Evolutionary conservation across 2,888 invertebrate species (phyloP).

Genomic region (Psococerastis gibbosa): DNA sequence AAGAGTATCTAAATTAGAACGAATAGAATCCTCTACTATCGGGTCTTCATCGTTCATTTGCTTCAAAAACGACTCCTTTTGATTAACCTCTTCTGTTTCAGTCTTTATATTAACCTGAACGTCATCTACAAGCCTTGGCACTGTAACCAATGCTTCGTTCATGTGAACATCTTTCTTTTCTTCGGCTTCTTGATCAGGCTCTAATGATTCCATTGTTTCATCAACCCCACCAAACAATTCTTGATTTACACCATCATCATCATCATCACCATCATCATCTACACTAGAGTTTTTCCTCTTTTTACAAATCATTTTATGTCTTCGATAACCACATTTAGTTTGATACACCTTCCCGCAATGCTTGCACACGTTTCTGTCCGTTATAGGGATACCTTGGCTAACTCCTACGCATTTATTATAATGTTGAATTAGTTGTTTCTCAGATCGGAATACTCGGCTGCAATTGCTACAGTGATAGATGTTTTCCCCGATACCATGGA

Average conservation of each 20-base stretch:
- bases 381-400: background rate
- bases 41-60: background rate
- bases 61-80: no score
- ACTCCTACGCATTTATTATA: background rate
- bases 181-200: background rate
- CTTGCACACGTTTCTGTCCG: background rate
- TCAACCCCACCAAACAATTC: no score
- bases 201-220: background rate
- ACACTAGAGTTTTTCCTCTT: background rate
- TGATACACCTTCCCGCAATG: slow-evolving; percentile 1
- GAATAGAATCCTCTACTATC: background rate
- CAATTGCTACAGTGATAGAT: slow-evolving; percentile 2
- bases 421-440: background rate
- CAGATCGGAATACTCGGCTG: background rate
- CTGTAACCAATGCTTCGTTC: background rate
- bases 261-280: background rate
- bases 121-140: no score
- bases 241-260: background rate
- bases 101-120: no score
- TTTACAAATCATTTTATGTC: slow-evolving; percentile 7
- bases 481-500: slow-evolving; percentile 1
- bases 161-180: background rate
- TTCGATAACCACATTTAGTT: slow-evolving; percentile 5
- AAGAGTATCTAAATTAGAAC: background rate
- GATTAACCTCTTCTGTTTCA: background rate